Evolutionary conservation across 2,113 vertebrate species (phyloP), one percentile per base, ranked within the genome.

Genomic region (Arenaria interpres): DNA sequence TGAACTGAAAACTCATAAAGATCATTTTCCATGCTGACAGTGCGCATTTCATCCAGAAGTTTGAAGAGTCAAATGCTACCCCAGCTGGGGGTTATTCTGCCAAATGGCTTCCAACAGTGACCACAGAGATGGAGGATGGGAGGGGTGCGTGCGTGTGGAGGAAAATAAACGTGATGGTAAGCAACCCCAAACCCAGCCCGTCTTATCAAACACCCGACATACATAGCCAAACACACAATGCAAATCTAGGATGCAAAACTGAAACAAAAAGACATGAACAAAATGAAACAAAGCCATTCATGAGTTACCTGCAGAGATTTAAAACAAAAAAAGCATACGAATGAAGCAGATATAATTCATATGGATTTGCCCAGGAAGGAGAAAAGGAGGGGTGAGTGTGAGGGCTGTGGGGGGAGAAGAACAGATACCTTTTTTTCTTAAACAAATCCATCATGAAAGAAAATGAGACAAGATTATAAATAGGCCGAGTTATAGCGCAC

Each of bases 81-180:
- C 97, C 98, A 98, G 98, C 95, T 98, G 98, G 98, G 98, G 99
- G 98, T 98, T 98, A 98, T 98, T 98, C 97, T 98, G 98, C 97
- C 98, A 98, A 99, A 98, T 98, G 98, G 99, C 97, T 96, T 99
- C 99, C 99, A 99, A 99, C 99, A 98, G 99, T 98, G 99, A 98
- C 97, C 96, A 97, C 98, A 97, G 98, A 98, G 98, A 98, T 97
- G 97, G 97, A 98, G 98, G 96, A 97, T 97, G 98, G 98, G 97
- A 98, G 97, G 97, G 91, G 91, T 97, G 95, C 90, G 41, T 97
- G 73, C 35, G 75, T 80, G 84, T 48, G 62, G 12, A 96, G 97
- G 96, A 93, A 97, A 93, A 97, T 78, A 97, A 97, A 97, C 74
- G 85, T 96, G 96, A 96, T 95, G 94, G 95, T 57, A 97, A 98